These are phyloP conservation scores for Esox niger DNA, from an alignment of 2,113 vertebrate genomes.

Conservation along the genomic window DNA sequence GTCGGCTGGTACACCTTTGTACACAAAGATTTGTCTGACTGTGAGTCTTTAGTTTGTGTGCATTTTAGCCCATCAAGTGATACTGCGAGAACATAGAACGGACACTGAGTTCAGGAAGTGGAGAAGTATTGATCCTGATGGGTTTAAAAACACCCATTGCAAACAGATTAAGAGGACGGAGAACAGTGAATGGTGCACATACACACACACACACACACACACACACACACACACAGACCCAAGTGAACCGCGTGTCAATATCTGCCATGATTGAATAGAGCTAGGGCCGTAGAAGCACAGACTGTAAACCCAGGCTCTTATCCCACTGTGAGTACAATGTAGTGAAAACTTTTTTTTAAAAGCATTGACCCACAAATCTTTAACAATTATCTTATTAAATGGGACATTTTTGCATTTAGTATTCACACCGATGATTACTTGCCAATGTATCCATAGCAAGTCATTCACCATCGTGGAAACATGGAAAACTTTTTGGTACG, in stretches of 20 bases:
- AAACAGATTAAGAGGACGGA: neutral
- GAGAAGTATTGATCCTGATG: neutral
- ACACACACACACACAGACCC: neutral
- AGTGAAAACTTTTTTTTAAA: no score
- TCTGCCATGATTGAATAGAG: neutral
- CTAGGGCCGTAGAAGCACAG: neutral
- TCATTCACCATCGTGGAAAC: no score
- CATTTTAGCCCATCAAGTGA: neutral
- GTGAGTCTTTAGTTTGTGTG: slow-evolving; percentile 3
- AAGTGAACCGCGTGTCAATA: neutral
- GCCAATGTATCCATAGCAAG: no score
- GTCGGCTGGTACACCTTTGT: no score
- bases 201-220: neutral
- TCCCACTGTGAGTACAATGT: neutral
- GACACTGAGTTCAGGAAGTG: neutral
- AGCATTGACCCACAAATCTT: no score
- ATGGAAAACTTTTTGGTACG: no score
- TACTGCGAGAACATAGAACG: neutral
- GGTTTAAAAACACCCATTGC: neutral
- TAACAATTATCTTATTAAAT: no score
- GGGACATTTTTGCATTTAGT: no score
- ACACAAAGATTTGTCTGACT: slow-evolving; percentile 31
- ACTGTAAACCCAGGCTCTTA: neutral
- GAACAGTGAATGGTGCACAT: neutral
- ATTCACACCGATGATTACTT: no score